Conservation (phyloP, 1,140 invertebrate genomes). For the Campoletis sonorensis region DNA sequence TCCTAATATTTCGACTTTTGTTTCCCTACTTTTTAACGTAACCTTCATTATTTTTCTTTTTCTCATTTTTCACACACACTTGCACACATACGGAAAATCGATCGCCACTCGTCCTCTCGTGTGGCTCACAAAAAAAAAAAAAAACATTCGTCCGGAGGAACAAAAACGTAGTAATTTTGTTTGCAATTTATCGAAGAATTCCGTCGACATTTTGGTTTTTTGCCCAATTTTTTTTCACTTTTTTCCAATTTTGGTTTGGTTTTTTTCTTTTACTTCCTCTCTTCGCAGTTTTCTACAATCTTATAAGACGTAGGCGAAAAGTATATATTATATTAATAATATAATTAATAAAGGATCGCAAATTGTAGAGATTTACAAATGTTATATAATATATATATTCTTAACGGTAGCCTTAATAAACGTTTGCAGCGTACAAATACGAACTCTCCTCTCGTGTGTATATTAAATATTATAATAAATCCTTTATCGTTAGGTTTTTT, state of each 20-base stretch:
- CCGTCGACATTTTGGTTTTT: slow-evolving; percentile 49
- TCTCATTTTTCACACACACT: not conserved
- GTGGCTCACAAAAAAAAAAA: no score
- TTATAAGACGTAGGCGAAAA: not conserved
- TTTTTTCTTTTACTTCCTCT: not conserved
- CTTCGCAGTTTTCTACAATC: no score
- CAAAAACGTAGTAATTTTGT: not conserved
- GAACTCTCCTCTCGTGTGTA: not conserved
- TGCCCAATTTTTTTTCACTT: slow-evolving; percentile 35
- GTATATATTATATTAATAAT: not conserved
- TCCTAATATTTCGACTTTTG: no score
- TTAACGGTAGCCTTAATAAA: slow-evolving; percentile 8
- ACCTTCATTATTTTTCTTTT: not conserved
- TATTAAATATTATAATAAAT: not conserved
- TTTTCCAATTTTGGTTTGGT: slow-evolving; percentile 28
- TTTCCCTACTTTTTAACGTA: no score
- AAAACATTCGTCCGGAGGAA: no score
- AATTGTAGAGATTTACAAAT: not conserved
- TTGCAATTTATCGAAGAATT: not conserved
- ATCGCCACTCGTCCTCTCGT: no score
- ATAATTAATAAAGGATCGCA: not conserved
- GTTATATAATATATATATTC: not conserved
- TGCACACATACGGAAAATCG: no score
- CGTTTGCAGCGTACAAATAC: not conserved
- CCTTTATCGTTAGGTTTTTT: not conserved